Conservation (phyloP, 2,113 vertebrate genomes). For the Dicerorhinus sumatrensis region DNA sequence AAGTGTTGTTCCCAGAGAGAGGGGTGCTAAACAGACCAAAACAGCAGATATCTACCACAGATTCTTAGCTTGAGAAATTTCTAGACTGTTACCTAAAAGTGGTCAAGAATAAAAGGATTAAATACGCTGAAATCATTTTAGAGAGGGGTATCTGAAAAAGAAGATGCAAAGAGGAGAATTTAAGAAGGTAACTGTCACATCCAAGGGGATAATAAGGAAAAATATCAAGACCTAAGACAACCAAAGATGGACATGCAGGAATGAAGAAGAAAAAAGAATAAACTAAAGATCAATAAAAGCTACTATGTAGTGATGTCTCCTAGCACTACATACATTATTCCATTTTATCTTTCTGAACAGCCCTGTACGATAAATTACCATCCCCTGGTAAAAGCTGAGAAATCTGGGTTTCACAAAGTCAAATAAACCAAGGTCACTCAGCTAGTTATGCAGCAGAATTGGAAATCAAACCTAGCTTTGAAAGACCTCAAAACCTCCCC, state of each 20-base stretch:
- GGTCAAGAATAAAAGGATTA: not conserved
- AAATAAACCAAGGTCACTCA: not conserved
- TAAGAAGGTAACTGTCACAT: not conserved
- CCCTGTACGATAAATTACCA: not conserved
- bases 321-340: not conserved
- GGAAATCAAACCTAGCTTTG: not conserved
- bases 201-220: not conserved
- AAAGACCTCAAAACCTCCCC: not conserved
- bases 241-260: not conserved
- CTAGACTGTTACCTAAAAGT: not conserved
- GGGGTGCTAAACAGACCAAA: not conserved
- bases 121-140: not conserved
- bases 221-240: not conserved
- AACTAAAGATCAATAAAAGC: not conserved
- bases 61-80: not conserved
- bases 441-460: rapidly evolving
- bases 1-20: not conserved
- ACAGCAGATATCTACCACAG: not conserved
- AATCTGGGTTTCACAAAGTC: not conserved
- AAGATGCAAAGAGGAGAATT: not conserved
- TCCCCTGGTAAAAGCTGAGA: not conserved
- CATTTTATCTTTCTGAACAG: not conserved
- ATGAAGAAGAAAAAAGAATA: not conserved
- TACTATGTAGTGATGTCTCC: rapidly evolving
- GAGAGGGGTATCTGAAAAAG: not conserved